phyloP scores from a whole-genome alignment of 2,888 invertebrate genomes.

The Oscheius myriophilus region DNA sequence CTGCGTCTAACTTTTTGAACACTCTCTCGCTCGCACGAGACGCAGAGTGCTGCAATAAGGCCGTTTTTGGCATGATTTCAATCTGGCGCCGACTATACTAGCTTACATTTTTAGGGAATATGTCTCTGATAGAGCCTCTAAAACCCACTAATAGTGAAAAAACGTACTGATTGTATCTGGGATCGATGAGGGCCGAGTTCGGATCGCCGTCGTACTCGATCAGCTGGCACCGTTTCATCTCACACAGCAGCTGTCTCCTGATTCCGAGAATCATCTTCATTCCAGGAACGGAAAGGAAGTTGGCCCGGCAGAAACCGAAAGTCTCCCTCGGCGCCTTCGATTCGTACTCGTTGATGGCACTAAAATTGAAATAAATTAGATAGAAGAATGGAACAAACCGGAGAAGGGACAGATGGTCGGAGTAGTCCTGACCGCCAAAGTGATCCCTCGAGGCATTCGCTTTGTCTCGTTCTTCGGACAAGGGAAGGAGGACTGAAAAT shows the following conservation, averaged over 20 bases:
- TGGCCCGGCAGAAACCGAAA: conserved; percentile 77
- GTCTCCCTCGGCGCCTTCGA: conserved; percentile 4
- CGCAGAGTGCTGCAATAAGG: too few relatives aligned
- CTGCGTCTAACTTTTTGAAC: too few relatives aligned
- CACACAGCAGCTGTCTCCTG: conserved; percentile 60
- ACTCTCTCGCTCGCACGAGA: too few relatives aligned
- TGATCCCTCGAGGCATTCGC: conserved; percentile 78
- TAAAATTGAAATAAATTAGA: background rate
- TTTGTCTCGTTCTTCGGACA: conserved; percentile 34
- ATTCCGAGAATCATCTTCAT: conserved; percentile 91
- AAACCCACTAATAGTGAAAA: background rate
- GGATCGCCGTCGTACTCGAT: conserved; percentile 34
- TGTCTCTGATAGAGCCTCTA: too few relatives aligned
- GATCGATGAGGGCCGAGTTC: conserved; percentile 25
- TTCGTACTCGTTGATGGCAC: conserved; percentile 33
- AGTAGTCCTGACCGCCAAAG: conserved; percentile 82
- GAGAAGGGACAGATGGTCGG: conserved; percentile 89
- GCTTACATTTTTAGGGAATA: too few relatives aligned
- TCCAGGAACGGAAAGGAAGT: conserved; percentile 82
- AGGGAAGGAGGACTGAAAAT: conserved; percentile 71
- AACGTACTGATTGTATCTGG: conserved; percentile 30
- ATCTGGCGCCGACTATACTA: too few relatives aligned
- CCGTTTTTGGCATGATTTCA: too few relatives aligned
- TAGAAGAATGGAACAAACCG: conserved; percentile 77
- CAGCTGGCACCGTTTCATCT: conserved; percentile 59